Evolutionary conservation across 2,888 invertebrate species (phyloP), one percentile per base, ranked within the genome.

Genomic region (Pyrrhia umbra): DNA sequence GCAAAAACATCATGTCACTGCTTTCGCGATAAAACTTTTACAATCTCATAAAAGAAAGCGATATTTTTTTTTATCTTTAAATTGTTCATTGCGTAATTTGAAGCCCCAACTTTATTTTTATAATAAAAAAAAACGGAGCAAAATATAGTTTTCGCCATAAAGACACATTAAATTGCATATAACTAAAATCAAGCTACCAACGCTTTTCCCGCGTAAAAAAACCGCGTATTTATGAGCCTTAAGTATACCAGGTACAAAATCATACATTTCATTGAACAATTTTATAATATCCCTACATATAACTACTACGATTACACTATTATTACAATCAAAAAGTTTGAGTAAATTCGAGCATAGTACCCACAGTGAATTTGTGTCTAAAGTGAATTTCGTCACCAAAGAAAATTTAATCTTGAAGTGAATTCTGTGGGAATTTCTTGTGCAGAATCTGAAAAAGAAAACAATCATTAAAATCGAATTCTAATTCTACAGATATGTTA

Each of bases 381-480:
- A 57, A n/a, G 27, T 49, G 10, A 18, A 34, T 45, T 20, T 27
- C 37, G 15, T 16, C 37, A 54, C 6, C 20, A 27, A n/a, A 18
- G 27, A 23, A 45, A 25, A 10, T 43, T 10, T 10, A 39, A 27
- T n/a, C 47, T 62, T 21, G 30, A 27, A 37, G 9, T 42, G 8
- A n/a, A 13, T 21, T 40, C 43, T 55, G 6, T 9, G 63, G 51
- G 39, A 51, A 47, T 20, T 2, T 21, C 43, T 34, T 45, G 52
- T 39, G 10, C 0, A 15, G 46, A 40, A 50, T 51, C 73, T 74
- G 76, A 39, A 74, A 73, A 42, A 37, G 15, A 58, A 2, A 39
- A 39, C 4, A 21, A 10, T 6, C 6, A 46, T 10, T 20, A 20
- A 18, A n/a, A 34, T 9, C 2, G 34, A n/a, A 34, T n/a, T 5